phyloP scores from a whole-genome alignment of 2,113 vertebrate genomes.

The Paramormyrops kingsleyae region DNA sequence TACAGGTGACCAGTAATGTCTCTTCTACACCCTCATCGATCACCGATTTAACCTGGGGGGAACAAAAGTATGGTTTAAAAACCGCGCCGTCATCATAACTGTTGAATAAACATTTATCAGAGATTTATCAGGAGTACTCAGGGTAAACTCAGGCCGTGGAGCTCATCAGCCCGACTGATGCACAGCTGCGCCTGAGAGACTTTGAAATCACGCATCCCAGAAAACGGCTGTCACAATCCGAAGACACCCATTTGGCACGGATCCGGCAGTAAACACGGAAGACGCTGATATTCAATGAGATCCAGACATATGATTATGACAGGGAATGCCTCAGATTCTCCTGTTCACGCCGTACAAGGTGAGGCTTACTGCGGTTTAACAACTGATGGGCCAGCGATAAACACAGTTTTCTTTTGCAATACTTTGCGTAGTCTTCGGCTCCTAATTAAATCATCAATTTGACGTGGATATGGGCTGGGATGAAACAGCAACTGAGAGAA shows the following conservation, averaged over 20 bases:
- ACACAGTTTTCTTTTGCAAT: neutral
- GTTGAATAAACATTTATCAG: neutral
- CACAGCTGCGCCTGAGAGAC: neutral
- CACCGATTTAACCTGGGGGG: neutral
- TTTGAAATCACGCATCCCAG: neutral
- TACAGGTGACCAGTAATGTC: neutral
- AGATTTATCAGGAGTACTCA: neutral
- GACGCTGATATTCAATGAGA: neutral
- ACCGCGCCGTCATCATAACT: neutral
- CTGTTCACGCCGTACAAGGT: neutral
- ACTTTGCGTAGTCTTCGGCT: neutral
- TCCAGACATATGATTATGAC: neutral
- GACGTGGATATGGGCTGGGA: neutral
- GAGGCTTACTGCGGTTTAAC: neutral
- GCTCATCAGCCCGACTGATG: neutral
- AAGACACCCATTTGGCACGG: neutral
- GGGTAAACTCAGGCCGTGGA: neutral
- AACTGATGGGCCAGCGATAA: neutral
- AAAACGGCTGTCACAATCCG: neutral
- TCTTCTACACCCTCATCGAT: slow-evolving; percentile 15
- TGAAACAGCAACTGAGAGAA: neutral
- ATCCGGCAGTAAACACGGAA: neutral
- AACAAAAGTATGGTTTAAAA: neutral
- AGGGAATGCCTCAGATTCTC: neutral
- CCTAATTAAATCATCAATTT: neutral